phyloP scores from a whole-genome alignment of 2,888 invertebrate species.

The Erebia ligea region DNA sequence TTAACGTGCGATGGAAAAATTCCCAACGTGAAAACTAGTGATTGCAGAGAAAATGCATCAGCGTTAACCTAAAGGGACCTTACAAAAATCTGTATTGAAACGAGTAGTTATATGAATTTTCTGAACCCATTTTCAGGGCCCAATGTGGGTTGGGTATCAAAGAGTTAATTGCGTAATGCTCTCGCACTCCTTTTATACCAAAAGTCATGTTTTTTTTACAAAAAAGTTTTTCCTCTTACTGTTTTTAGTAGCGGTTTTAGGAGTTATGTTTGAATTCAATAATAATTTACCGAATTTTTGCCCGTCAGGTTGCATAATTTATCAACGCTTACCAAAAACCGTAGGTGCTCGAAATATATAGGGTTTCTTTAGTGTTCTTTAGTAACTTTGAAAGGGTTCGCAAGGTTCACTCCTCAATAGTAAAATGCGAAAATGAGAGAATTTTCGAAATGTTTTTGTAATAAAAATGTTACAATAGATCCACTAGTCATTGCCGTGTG shows the following conservation, averaged over 20 bases:
- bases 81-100: background rate
- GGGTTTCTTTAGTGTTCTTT: background rate
- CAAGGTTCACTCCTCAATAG: background rate
- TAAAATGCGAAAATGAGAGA: background rate
- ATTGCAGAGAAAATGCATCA: background rate
- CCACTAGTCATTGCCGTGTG: background rate
- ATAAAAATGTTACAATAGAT: background rate
- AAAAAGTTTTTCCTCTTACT: no score
- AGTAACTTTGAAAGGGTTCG: background rate
- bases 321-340: background rate
- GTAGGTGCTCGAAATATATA: background rate
- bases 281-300: background rate
- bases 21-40: background rate
- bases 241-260: no score
- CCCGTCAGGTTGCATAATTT: background rate
- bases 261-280: no score
- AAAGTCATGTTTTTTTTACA: no score
- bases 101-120: background rate
- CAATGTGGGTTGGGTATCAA: background rate
- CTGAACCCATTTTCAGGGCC: background rate
- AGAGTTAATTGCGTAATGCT: background rate
- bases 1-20: conserved; percentile 1
- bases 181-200: no score
- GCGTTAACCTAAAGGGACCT: background rate
- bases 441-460: background rate